These are phyloP conservation scores for Chrysoperla carnea DNA, from an alignment of 1,140 invertebrate genomes.

Conservation along the genomic window DNA sequence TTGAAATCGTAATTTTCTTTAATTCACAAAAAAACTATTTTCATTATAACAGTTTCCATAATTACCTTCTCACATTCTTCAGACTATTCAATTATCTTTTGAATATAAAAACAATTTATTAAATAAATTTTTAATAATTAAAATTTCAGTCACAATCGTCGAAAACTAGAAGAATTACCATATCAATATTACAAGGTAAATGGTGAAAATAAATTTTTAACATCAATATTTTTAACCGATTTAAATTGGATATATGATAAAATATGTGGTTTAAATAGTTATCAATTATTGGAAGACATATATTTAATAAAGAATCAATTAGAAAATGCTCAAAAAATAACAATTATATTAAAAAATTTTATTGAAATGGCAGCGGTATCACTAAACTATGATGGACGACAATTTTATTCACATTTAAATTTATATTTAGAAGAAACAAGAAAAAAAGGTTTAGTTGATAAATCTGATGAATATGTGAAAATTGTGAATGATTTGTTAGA, in stretches of 20 bases:
- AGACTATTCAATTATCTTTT: too few relatives aligned
- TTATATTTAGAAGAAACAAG: constrained; percentile 30
- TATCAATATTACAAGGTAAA: constrained; percentile 34
- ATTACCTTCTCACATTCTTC: too few relatives aligned
- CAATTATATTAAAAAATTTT: constrained; percentile 39
- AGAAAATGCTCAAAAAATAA: constrained; percentile 27
- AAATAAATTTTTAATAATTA: too few relatives aligned
- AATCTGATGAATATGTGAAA: neutral
- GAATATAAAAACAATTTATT: too few relatives aligned
- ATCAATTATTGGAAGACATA: constrained; percentile 46
- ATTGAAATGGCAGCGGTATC: constrained; percentile 44
- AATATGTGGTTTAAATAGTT: constrained; percentile 44
- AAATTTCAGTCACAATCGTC: constrained; percentile 46
- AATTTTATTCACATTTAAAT: constrained; percentile 51
- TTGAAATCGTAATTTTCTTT: too few relatives aligned
- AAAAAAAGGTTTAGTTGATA: constrained; percentile 11
- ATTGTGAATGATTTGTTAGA: constrained; percentile 23
- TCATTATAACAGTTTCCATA: too few relatives aligned
- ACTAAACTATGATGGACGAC: constrained; percentile 53
- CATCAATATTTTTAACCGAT: constrained; percentile 34
- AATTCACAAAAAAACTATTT: too few relatives aligned
- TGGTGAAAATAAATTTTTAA: constrained; percentile 15
- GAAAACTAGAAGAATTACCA: constrained; percentile 68
- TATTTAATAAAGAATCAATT: constrained; percentile 20
- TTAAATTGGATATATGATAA: constrained; percentile 57